Evolutionary conservation across 2,113 vertebrate genomes (phyloP), one percentile per base, ranked within the genome.

Genomic region (Spea bombifrons): DNA sequence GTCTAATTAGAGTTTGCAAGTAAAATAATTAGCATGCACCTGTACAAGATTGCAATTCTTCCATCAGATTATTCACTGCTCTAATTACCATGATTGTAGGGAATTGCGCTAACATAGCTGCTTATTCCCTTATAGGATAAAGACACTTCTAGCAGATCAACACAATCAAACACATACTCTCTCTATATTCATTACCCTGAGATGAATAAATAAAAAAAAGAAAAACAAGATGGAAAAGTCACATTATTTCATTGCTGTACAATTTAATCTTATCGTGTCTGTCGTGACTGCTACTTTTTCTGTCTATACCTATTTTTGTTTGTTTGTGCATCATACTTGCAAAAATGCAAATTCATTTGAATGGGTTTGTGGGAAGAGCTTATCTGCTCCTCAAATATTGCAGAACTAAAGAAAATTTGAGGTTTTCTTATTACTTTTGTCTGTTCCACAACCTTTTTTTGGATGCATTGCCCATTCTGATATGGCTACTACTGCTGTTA

Each of bases 111-210:
- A 61, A 80, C 71, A 73, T 68, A 55, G 71, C 50, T 61, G 64
- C 71, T 74, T 80, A 80, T 80, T 80, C 71, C 78, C 64, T 80
- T 80, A 80, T 80, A 80, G 71, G 78, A 80, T 80, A 80, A 80
- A 65, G 71, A 80, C 78, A 57, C 71, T 49, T 80, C 78, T 80
- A 74, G 65, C 78, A 68, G 78, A 80, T 80, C 78, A 80, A 80
- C 78, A 80, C 78, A 80, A 80, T 80, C 78, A 80, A 68, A 74
- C 65, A 57, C 78, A 67, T 59, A 74, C 76, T 78, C 76, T 78
- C 68, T 73, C 50, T 80, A 45, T 80, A 80, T 80, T 80, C 78
- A 80, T 80, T 74, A 74, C 78, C 68, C 52, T 43, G 64, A 80
- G 53, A 74, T 71, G 78, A 80, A 80, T 80, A 57, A 66, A 78